Evolutionary conservation across 2,888 invertebrate species (phyloP).

Genomic region (Teleogryllus oceanicus): DNA sequence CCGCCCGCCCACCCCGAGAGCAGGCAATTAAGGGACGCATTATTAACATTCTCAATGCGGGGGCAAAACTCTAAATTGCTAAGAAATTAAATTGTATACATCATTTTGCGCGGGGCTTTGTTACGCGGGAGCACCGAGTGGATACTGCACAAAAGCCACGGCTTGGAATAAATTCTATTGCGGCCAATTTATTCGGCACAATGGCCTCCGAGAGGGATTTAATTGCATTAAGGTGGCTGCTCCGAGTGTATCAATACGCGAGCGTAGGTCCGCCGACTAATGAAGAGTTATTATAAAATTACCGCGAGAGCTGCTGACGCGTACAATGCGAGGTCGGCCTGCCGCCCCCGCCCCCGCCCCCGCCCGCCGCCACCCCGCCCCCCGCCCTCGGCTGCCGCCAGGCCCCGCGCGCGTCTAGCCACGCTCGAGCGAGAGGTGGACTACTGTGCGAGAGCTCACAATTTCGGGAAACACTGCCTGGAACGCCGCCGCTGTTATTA

Average conservation of each 20-base stretch:
- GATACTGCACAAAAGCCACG: constrained; percentile 18
- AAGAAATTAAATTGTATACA: constrained; percentile 11
- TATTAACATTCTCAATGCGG: constrained; percentile 18
- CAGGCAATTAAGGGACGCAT: constrained; percentile 18
- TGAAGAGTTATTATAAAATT: constrained; percentile 18
- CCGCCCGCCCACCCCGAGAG: neutral
- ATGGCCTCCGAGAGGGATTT: constrained; percentile 9
- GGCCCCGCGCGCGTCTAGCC: neutral
- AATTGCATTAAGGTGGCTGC: constrained; percentile 18
- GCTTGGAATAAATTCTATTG: constrained; percentile 18
- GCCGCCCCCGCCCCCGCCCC: constrained; percentile 25
- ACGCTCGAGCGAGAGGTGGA: too few species aligned
- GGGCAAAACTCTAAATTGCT: constrained; percentile 18
- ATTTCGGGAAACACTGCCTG: too few species aligned
- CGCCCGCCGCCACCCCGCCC: neutral
- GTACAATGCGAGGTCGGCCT: constrained; percentile 5
- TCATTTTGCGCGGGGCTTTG: constrained; percentile 18
- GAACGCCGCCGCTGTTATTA: too few species aligned
- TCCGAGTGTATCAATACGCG: constrained; percentile 18
- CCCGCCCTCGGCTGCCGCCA: neutral
- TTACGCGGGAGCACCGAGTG: constrained; percentile 5
- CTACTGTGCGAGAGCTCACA: too few species aligned
- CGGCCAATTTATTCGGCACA: constrained; percentile 18
- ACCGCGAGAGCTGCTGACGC: neutral
- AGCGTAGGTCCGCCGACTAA: neutral